Base-by-base conservation (phyloP, 2,888 invertebrate genomes). In the Geotrupes spiniger region DNA sequence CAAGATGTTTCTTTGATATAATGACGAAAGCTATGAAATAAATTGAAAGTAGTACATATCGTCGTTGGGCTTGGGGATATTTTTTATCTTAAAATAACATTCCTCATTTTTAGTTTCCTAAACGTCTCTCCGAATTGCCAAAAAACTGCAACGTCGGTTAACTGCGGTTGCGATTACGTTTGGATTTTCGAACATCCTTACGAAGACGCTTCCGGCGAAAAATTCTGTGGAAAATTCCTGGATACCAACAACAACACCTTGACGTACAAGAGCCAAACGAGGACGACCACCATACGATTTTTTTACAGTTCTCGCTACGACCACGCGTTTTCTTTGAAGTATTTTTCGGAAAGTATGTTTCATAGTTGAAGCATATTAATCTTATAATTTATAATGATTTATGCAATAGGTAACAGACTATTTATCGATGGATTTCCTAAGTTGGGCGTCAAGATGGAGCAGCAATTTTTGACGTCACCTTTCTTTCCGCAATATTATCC, bases 401-500 rank as follows among this genome's bases (percentile, higher is more conserved):
- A 8, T 46, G 16, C 36, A 16, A 5, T 49, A 84, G 84, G 81
- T 59, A 84, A 84, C 63, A 75, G 79, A 28, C 70, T 77, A 54
- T 67, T 74, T 50, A 69, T 79, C 6, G 73, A 72, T 51, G 79
- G 78, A 12, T 71, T 72, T 38, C 76, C 77, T 11, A 72, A 64
- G 48, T 64, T 70, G 6, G 59, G 58, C 27, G 64, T 74, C 61
- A 73, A 76, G 63, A 60, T 72, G 64, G 67, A 59, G 39, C 68
- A 67, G 17, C 81, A 81, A 42, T 71, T 76, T 31, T 72, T 85
- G 43, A 77, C 78, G 0, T 83, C 85, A 1, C 85, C 86, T 1
- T 85, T 81, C 63, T 86, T 86, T 58, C 85, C 86, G 0, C 73
- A 79, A 55, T 73, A 77, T 9, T 85, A 85, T 70, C 82, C 84